Percentiles rank a stretch among this genome's conserved stretches.
phyloP scores from a whole-genome alignment of 2,113 vertebrate genomes.

The Clarias batrachus region DNA sequence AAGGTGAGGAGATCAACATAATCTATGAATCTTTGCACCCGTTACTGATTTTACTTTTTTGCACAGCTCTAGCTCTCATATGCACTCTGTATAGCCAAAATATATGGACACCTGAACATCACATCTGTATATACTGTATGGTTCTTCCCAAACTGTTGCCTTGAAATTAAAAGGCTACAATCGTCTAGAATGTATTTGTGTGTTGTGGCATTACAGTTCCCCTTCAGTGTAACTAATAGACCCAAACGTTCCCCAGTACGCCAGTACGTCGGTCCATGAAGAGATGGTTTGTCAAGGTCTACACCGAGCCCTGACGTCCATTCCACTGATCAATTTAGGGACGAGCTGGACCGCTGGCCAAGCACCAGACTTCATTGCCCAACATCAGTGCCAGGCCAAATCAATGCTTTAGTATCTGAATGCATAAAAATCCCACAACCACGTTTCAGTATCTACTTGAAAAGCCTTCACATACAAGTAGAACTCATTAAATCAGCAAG shows the following conservation, averaged over 20 bases:
- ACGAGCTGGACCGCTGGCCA: neutral
- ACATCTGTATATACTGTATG: neutral
- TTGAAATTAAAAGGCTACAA: neutral
- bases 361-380: neutral
- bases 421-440: neutral
- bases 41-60: constrained; percentile 2
- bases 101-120: neutral
- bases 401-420: neutral
- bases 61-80: constrained; percentile 60
- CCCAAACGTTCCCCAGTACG: neutral
- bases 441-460: neutral
- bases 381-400: neutral
- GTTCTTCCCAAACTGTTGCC: neutral
- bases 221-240: neutral
- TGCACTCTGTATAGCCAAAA: neutral
- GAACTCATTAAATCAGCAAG: neutral
- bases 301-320: neutral
- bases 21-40: neutral
- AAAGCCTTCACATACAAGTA: neutral
- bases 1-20: constrained; percentile 80
- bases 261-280: neutral
- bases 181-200: neutral
- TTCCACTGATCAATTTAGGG: neutral
- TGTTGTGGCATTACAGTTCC: neutral
- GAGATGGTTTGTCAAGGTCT: neutral